Evolutionary conservation across 2,797 vertebrate species (phyloP), one percentile per base, ranked within the genome.

Genomic region (Gallinago stenura): DNA sequence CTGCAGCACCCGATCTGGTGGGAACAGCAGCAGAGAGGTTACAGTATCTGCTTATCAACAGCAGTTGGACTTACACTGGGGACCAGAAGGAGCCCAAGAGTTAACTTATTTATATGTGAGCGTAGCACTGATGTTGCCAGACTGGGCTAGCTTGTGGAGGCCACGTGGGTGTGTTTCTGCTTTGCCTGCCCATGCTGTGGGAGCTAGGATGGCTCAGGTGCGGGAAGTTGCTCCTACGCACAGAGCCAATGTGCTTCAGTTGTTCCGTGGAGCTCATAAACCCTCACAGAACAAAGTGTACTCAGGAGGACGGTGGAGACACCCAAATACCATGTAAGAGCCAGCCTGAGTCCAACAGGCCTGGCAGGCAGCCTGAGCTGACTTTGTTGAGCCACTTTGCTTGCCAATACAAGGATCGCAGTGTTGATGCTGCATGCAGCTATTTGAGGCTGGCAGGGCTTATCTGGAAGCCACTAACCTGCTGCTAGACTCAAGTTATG

Each of bases 301-400:
- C 89, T 57, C 45, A 37, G 48, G 79, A 88, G 53, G 45, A 37
- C 8, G 4, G 39, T 10, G 3, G 37, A 83, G 83, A 88, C 85
- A 83, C 61, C 61, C 65, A 90, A 50, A 93, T 88, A 75, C 82
- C 50, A 8, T 58, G 22, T 75, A 92, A 83, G 69, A 86, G 30
- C 45, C 61, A 88, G 33, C 21, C 60, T 53, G 48, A 85, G 46
- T 93, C 60, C 72, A 86, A 39, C 64, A 91, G 56, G 61, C 65
- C 79, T 96, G 94, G 93, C 89, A 91, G 35, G 24, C 57, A 95
- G 93, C 91, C 91, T 1, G 1, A 57, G 65, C 57, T 88, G 87
- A 86, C 90, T 95, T 87, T 60, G 64, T 71, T 83, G 79, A 93
- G 56, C 82, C 54, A 4, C 45, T 89, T 6, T 53, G 33, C 72